These are phyloP conservation scores for Synergus laeviventris DNA, from an alignment of 2,888 invertebrate genomes.

Conservation along the genomic window DNA sequence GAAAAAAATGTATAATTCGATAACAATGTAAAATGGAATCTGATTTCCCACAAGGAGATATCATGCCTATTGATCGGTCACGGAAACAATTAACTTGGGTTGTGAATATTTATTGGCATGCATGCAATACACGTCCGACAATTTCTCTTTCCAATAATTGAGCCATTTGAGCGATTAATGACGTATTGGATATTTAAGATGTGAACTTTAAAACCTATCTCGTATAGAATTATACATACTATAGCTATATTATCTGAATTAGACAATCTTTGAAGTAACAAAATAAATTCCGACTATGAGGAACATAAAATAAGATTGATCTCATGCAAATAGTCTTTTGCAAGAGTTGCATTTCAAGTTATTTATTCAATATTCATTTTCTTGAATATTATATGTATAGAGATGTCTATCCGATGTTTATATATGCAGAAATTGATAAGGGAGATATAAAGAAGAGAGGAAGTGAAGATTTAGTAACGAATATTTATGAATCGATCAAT, in stretches of 20 bases:
- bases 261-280: background rate
- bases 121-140: slow-evolving; percentile 11
- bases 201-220: slow-evolving; percentile 3
- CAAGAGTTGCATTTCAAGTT: no score
- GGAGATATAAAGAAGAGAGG: background rate
- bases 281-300: background rate
- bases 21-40: slow-evolving; percentile 10
- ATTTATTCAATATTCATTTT: background rate
- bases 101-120: slow-evolving; percentile 30
- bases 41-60: slow-evolving; percentile 29
- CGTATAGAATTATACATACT: background rate
- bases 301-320: background rate
- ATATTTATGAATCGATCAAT: slow-evolving; percentile 28
- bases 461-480: background rate
- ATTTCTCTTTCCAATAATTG: slow-evolving; percentile 36
- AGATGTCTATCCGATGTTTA: background rate
- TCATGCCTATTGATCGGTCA: slow-evolving; percentile 19
- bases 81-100: slow-evolving; percentile 29
- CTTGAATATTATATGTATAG: background rate
- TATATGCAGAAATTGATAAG: background rate
- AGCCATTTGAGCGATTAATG: slow-evolving; percentile 12
- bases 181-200: background rate
- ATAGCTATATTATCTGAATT: background rate
- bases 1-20: background rate
- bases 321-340: no score